Evolutionary conservation across 2,113 vertebrate genomes (phyloP), one percentile per base, ranked within the genome.

Genomic region (Cisticola juncidis): DNA sequence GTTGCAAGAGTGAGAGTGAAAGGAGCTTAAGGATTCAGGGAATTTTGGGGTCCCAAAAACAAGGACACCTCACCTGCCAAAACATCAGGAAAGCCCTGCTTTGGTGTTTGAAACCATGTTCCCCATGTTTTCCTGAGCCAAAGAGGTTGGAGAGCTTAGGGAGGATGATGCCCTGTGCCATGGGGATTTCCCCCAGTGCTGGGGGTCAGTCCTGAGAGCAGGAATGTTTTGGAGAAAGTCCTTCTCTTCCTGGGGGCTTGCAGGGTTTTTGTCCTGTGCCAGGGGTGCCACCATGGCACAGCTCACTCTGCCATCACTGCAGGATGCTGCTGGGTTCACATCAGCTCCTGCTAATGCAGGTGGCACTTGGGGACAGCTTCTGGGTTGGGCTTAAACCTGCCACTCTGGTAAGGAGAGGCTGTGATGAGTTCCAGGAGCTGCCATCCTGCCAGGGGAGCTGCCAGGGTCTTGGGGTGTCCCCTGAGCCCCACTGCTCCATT

Each of bases 401-500:
- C 17, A 6, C 25, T 2, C 20, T 11, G 11, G 6, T 5, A 1
- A n/a, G 53, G n/a, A 79, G 51, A 57, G 38, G 47, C 2, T 28
- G 38, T 4, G 31, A 25, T 50, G 81, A 54, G 53, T 65, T 68
- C 45, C 33, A 35, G 50, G 73, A 81, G 48, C 51, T 86, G 76
- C 16, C 26, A 33, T 25, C 35, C 64, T 77, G 28, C 22, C 28
- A n/a, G 64, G 28, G 26, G 7, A 58, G 12, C 44, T 81, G 33
- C 11, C 6, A 3, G 65, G 13, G 25, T 17, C n/a, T 50, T 10
- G 26, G 40, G 12, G 31, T 65, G 31, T 33, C 60, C 77, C 38
- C 1, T 0, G 23, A 64, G 40, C 33, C 57, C 42, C 17, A 3
- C 44, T 36, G 57, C 38, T 44, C 56, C 1, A 0, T 1, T 8